Percentiles rank a stretch among this genome's conserved stretches.
These are phyloP conservation scores for Ahaetulla prasina DNA, from an alignment of 2,113 vertebrate species.

Conservation along the genomic window DNA sequence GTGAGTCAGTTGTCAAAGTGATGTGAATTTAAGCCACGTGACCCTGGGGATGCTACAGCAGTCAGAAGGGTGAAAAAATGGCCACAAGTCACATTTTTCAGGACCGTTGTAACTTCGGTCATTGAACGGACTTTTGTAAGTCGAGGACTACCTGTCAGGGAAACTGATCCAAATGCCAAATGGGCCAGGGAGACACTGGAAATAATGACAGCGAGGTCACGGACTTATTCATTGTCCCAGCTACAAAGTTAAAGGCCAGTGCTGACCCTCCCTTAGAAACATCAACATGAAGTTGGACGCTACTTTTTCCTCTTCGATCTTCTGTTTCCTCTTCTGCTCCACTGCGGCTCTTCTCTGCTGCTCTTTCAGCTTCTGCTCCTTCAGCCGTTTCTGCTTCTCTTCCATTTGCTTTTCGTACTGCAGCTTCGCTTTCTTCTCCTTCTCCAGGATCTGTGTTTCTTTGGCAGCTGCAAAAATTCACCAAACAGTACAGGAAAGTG, in stretches of 20 bases:
- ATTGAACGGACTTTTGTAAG: no score
- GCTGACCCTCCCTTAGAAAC: background rate
- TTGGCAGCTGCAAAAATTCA: constrained; percentile 71
- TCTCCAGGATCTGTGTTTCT: constrained; percentile 86
- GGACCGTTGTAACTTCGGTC: background rate
- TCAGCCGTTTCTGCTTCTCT: constrained; percentile 84
- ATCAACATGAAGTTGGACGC: background rate
- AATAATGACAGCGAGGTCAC: background rate
- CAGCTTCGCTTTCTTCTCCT: constrained; percentile 86
- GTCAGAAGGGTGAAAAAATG: background rate
- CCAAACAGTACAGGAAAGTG: background rate
- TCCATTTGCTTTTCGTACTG: constrained; percentile 89
- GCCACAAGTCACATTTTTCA: background rate
- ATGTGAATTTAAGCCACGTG: no score
- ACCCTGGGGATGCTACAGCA: no score
- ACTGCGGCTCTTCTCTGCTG: constrained; percentile 84
- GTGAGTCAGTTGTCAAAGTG: no score
- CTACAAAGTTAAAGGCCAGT: background rate
- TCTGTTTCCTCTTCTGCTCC: constrained; percentile 89
- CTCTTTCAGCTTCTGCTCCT: constrained; percentile 87
- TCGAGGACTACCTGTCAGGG: no score
- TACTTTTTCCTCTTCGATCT: constrained; percentile 90
- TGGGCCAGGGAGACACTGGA: background rate
- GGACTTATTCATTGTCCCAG: background rate
- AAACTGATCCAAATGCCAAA: background rate